These are phyloP conservation scores for Phrynosoma blainvillii DNA, from an alignment of 2,113 vertebrate genomes.

Conservation along the genomic window DNA sequence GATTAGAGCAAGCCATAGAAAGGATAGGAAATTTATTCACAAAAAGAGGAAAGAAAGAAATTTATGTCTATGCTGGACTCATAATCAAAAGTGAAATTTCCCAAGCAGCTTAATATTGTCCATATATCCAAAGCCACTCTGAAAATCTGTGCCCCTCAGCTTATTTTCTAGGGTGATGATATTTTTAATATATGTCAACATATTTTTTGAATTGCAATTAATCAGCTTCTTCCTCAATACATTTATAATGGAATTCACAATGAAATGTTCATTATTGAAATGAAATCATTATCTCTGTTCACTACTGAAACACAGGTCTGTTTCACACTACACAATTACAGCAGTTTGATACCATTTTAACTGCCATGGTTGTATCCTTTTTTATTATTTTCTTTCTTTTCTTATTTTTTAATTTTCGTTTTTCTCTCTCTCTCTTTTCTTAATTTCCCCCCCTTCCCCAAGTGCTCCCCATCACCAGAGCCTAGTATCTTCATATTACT, in stretches of 20 bases:
- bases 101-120: neutral
- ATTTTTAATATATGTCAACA: neutral
- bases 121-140: neutral
- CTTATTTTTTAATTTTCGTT: too few relatives aligned
- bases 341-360: too few relatives aligned
- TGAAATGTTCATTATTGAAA: neutral
- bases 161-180: neutral
- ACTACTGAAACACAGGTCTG: neutral
- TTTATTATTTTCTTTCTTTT: too few relatives aligned
- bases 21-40: neutral
- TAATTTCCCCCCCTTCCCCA: too few relatives aligned
- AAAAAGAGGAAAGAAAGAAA: neutral
- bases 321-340: too few relatives aligned
- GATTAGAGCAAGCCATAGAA: neutral
- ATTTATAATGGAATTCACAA: neutral
- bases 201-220: neutral
- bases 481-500: too few relatives aligned
- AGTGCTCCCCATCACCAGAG: too few relatives aligned
- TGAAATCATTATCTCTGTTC: neutral
- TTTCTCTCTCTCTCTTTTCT: too few relatives aligned
- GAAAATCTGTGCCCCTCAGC: neutral
- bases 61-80: neutral
- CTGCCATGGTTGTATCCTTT: too few relatives aligned
- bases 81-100: constrained; percentile 18
- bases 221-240: neutral